Evolutionary conservation across 1,140 invertebrate genomes (phyloP), one percentile per base, ranked within the genome.

Genomic region (Anoplolepis gracilipes): DNA sequence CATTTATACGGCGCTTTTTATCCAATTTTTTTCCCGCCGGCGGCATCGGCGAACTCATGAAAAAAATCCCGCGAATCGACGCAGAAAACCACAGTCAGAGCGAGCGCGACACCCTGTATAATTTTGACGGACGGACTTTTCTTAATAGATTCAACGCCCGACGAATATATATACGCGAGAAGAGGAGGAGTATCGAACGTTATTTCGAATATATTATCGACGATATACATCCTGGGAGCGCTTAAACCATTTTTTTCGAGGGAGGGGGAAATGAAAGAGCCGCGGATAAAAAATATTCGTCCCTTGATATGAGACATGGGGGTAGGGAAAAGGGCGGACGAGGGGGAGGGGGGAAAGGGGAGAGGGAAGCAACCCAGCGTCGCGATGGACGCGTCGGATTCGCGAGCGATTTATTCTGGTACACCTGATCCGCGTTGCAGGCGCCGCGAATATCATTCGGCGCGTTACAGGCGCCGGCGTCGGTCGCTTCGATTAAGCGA

Each of bases 401-500:
- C 87, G 88, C 85, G 61, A 76, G 46, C 81, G 88, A 87, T 90
- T 90, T 90, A 89, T 90, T 89, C 88, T 73, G 84, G 86, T 90
- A 90, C 88, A 90, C 88, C 88, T 87, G 88, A 90, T 89, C 88
- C 78, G 84, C 61, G 61, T 78, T 87, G 22, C 88, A 85, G 85
- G 88, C 88, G 85, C 88, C 88, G 85, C 82, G 88, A 90, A 87
- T 87, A 89, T 82, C 79, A 89, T 89, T 64, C 85, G 82, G 82
- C 67, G 84, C 76, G 87, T 70, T 57, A 72, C 81, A n/a, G 85
- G 72, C 88, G 87, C 87, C 89, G 78, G 84, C 91, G 89, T 92
- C 91, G 88, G 87, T 90, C 90, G 87, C 92, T 90, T 88, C 88
- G 90, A 91, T 92, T 90, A 92, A 92, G 91, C 90, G 89, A 92